These are phyloP conservation scores for Pampusana beccarii DNA, from an alignment of 2,113 vertebrate species.

Conservation along the genomic window DNA sequence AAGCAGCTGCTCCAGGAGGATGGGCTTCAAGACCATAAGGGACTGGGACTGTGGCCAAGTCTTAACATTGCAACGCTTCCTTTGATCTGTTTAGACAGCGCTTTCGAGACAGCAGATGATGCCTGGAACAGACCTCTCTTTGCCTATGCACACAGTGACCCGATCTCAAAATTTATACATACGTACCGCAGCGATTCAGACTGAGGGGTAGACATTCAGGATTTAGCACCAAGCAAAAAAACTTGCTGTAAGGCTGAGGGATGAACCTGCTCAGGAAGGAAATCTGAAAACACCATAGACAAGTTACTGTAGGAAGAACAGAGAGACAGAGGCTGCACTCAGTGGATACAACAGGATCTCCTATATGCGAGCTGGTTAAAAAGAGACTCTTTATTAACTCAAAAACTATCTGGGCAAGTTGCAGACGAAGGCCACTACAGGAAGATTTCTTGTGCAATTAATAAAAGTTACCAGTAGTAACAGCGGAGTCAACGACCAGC, in stretches of 20 bases:
- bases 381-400: background rate
- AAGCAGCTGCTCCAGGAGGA: constrained; percentile 53
- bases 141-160: background rate
- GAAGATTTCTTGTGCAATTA: background rate
- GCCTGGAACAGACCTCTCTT: constrained; percentile 14
- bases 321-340: background rate
- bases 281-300: background rate
- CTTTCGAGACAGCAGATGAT: constrained; percentile 44
- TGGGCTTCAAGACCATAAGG: constrained; percentile 11
- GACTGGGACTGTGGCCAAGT: constrained; percentile 4
- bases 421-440: background rate
- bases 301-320: background rate
- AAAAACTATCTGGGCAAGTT: background rate
- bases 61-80: background rate
- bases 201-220: background rate
- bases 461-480: background rate
- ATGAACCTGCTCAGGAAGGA: background rate
- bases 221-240: background rate
- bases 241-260: background rate
- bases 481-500: background rate
- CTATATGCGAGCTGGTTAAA: background rate
- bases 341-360: background rate
- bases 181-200: background rate
- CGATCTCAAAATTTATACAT: background rate
- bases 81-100: constrained; percentile 42